phyloP scores from a whole-genome alignment of 2,113 vertebrate genomes.

The Lichenostomus cassidix region DNA sequence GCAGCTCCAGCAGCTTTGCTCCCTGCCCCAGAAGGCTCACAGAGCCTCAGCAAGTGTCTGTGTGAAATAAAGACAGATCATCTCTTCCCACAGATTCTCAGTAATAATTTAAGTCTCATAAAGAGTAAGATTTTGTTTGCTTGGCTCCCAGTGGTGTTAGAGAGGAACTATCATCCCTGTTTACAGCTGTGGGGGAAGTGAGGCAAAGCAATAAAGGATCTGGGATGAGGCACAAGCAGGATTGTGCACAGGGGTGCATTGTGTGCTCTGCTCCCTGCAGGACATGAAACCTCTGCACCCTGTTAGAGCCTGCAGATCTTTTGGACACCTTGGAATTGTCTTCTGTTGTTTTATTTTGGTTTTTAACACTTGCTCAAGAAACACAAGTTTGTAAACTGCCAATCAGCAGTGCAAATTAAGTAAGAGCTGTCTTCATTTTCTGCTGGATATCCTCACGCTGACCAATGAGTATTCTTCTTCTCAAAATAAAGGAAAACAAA shows the following conservation, averaged over 20 bases:
- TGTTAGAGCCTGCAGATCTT: background rate
- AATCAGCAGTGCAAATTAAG: background rate
- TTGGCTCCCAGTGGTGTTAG: background rate
- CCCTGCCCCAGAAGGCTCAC: conserved; percentile 3
- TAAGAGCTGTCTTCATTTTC: background rate
- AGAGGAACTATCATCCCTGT: background rate
- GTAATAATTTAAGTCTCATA: conserved; percentile 50
- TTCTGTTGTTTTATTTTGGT: background rate
- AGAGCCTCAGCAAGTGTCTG: background rate
- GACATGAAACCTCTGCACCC: background rate
- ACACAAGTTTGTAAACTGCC: background rate
- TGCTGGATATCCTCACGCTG: background rate
- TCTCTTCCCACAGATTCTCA: conserved; percentile 22
- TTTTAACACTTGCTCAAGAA: background rate
- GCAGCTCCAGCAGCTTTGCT: conserved; percentile 27
- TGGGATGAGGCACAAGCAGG: background rate
- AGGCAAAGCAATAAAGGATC: background rate
- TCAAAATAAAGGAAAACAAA: background rate
- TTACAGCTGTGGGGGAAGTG: background rate
- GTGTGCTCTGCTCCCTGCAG: background rate
- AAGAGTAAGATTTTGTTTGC: conserved; percentile 50
- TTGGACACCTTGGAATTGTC: background rate
- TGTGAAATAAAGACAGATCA: conserved; percentile 38
- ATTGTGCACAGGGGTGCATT: accelerated
- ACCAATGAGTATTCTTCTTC: background rate